Conservation (phyloP, 2,888 invertebrate species). For the Ceraclea dissimilis region DNA sequence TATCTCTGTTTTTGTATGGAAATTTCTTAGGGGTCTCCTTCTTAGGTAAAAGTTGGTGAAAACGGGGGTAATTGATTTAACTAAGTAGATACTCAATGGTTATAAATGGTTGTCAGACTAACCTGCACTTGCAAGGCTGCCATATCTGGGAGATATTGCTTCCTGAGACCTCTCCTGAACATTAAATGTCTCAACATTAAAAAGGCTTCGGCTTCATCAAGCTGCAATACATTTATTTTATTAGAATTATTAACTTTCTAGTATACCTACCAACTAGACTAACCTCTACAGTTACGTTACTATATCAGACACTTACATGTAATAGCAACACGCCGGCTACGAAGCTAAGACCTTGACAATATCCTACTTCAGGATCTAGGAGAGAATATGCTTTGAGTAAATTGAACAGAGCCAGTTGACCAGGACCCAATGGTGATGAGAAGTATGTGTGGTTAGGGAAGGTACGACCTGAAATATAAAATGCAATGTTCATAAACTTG, state of each 20-base stretch:
- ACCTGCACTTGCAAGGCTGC: conserved; percentile 76
- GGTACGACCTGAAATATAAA: conserved; percentile 57
- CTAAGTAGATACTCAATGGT: no score
- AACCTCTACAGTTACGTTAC: no score
- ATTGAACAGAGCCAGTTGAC: conserved; percentile 90
- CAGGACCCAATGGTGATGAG: conserved; percentile 83
- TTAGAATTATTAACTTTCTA: conserved; percentile 1
- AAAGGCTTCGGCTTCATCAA: conserved; percentile 89
- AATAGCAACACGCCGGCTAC: conserved; percentile 88
- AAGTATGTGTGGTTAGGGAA: conserved; percentile 94
- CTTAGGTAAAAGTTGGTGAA: no score
- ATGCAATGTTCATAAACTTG: no score
- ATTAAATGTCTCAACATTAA: conserved; percentile 81
- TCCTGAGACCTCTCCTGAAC: conserved; percentile 80
- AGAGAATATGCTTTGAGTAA: conserved; percentile 93
- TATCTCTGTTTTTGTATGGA: no score
- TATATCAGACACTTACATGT: conserved; percentile 61
- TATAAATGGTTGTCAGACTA: no score
- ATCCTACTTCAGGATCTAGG: conserved; percentile 88
- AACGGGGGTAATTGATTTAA: no score
- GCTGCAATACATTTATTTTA: conserved; percentile 48
- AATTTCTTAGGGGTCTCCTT: no score
- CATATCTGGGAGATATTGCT: conserved; percentile 93
- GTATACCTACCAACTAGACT: no score
- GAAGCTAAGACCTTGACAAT: conserved; percentile 94